phyloP scores from a whole-genome alignment of 2,888 invertebrate species.

The Oscheius sp. region DNA sequence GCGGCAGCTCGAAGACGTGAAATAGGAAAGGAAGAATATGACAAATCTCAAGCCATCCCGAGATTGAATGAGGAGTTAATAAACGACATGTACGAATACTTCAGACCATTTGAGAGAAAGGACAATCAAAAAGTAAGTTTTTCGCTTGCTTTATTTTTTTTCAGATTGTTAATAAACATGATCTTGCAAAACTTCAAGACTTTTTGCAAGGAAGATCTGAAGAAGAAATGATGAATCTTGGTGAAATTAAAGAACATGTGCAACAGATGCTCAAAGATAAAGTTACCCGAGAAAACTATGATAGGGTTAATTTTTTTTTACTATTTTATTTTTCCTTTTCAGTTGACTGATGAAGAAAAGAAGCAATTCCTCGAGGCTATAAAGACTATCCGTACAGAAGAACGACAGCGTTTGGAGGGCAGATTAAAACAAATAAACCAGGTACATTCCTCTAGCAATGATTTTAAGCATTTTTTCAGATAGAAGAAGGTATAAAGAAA shows the following conservation, averaged over 20 bases:
- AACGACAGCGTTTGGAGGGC: conserved; percentile 51
- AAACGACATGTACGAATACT: conserved; percentile 60
- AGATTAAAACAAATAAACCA: conserved; percentile 49
- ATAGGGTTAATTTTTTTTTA: conserved; percentile 33
- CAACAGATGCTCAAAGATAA: conserved; percentile 26
- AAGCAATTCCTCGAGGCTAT: conserved; percentile 51
- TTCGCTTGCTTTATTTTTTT: neutral
- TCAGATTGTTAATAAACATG: conserved; percentile 53
- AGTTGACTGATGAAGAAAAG: conserved; percentile 51
- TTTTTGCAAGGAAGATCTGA: conserved; percentile 45
- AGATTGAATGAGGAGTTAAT: conserved; percentile 56
- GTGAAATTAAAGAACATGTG: conserved; percentile 32
- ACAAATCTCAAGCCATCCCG: conserved; percentile 36
- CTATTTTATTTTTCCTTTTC: conserved; percentile 22
- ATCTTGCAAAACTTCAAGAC: conserved; percentile 50
- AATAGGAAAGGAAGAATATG: conserved; percentile 29
- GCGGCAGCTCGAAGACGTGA: conserved; percentile 23
- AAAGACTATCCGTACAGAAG: conserved; percentile 44
- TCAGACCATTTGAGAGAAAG: conserved; percentile 63
- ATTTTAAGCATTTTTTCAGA: conserved; percentile 20
- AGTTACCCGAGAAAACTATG: conserved; percentile 37
- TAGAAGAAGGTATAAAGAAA: conserved; percentile 25
- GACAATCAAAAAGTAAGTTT: conserved; percentile 57
- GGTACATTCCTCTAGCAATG: neutral
- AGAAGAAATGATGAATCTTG: conserved; percentile 16